Percentiles rank a stretch among this genome's conserved stretches.
Conservation (phyloP, 64 coral and sea anemone genomes). For the Actinia tenebrosa region DNA sequence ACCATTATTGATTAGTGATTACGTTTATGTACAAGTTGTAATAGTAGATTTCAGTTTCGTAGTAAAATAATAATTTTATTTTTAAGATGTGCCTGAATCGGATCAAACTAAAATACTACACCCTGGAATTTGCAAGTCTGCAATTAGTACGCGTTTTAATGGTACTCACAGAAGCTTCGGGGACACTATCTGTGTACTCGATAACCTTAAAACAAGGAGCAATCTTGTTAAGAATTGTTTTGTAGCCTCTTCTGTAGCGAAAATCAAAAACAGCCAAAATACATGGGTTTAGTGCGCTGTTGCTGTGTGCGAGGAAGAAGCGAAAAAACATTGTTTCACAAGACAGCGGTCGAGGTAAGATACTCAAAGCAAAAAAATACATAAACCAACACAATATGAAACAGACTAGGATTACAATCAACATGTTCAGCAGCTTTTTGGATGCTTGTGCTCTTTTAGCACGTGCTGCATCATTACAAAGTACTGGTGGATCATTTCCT, state of each 20-base stretch:
- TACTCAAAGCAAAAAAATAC: constrained; percentile 33
- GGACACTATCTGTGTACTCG: background rate
- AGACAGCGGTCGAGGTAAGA: background rate
- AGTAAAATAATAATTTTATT: too few species aligned
- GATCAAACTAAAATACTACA: too few species aligned
- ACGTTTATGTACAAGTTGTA: too few species aligned
- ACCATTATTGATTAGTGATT: too few species aligned
- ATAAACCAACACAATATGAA: constrained; percentile 43
- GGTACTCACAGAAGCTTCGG: background rate
- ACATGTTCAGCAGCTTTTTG: constrained; percentile 30
- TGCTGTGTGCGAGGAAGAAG: constrained; percentile 40
- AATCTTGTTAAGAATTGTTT: background rate
- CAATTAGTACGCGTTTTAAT: too few species aligned
- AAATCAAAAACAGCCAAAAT: constrained; percentile 39
- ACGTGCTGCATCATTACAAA: background rate
- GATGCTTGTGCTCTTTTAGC: background rate
- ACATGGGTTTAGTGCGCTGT: constrained; percentile 38
- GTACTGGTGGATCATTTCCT: background rate
- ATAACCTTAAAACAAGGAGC: background rate
- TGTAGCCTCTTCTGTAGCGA: constrained; percentile 15
- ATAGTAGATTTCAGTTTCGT: too few species aligned
- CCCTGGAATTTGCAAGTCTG: too few species aligned
- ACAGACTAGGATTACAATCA: constrained; percentile 16
- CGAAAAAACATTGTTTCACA: constrained; percentile 31
- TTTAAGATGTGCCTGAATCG: too few species aligned